phyloP scores from a whole-genome alignment of 2,797 vertebrate species.

The Poeciliopsis gracilis region DNA sequence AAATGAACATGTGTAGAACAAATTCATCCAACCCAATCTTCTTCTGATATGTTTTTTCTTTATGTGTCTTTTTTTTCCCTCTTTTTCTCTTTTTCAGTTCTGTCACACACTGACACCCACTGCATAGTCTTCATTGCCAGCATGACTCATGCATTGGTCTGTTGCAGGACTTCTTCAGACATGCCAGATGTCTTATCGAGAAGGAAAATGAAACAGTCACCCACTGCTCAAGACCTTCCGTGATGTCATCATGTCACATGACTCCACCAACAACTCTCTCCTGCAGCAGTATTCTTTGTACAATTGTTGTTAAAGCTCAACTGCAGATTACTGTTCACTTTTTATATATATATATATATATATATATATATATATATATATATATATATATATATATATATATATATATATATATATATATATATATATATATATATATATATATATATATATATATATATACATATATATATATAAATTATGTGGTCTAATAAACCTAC shows the following conservation, averaged over 20 bases:
- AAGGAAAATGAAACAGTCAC: slow-evolving; percentile 69
- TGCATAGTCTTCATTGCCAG: not conserved
- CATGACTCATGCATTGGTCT: slow-evolving; percentile 36
- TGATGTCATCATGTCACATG: slow-evolving; percentile 48
- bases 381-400: too few species aligned
- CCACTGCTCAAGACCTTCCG: slow-evolving; percentile 69
- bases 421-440: too few species aligned
- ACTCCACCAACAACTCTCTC: not conserved
- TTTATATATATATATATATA: not conserved
- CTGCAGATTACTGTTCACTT: slow-evolving; percentile 6
- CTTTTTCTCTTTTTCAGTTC: not conserved
- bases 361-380: too few species aligned
- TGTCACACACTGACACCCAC: slow-evolving; percentile 8
- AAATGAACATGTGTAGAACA: not conserved
- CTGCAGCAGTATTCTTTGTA: not conserved
- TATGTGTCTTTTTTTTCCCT: not conserved
- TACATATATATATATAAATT: not conserved
- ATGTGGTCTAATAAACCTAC: slow-evolving; percentile 41
- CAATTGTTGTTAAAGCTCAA: slow-evolving; percentile 5
- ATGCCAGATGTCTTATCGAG: slow-evolving; percentile 79
- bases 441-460: too few species aligned
- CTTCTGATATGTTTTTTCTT: not conserved
- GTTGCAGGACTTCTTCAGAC: slow-evolving; percentile 80
- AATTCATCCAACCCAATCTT: not conserved
- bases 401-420: too few species aligned